phyloP scores from a whole-genome alignment of 2,113 vertebrate genomes.

The Crotalus tigris region DNA sequence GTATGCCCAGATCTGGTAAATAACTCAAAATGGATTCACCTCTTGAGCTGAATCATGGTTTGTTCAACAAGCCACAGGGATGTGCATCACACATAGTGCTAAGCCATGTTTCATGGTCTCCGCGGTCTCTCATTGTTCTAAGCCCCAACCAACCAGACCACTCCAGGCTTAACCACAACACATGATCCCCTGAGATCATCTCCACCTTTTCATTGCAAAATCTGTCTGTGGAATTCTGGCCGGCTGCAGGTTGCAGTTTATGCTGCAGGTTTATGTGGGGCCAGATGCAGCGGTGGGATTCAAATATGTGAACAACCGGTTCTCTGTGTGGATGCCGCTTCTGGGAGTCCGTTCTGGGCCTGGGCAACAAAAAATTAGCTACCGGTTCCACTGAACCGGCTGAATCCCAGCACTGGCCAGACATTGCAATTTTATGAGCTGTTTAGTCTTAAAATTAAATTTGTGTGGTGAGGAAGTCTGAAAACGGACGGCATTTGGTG shows the following conservation, averaged over 20 bases:
- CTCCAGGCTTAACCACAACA: not conserved
- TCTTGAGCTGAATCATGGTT: not conserved
- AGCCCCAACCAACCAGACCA: not conserved
- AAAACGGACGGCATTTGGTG: not conserved
- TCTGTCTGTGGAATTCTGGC: not conserved
- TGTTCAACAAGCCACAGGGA: not conserved
- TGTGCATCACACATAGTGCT: not conserved
- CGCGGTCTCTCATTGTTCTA: not conserved
- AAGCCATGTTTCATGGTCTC: not conserved
- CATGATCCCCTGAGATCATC: not conserved
- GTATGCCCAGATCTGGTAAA: not conserved
- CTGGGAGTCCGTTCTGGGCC: no score
- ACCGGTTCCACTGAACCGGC: no score
- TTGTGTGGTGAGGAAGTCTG: not conserved
- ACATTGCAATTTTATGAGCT: not conserved
- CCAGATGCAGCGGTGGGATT: not conserved
- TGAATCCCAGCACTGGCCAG: not conserved
- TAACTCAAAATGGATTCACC: not conserved
- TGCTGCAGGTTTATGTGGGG: not conserved
- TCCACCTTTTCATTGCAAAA: not conserved
- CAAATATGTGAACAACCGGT: no score
- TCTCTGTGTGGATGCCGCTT: no score
- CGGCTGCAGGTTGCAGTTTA: not conserved
- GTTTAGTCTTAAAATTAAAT: not conserved
- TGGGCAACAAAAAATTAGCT: no score